Conservation (phyloP, 2,797 vertebrate genomes). For the Hoplostethus mediterraneus region DNA sequence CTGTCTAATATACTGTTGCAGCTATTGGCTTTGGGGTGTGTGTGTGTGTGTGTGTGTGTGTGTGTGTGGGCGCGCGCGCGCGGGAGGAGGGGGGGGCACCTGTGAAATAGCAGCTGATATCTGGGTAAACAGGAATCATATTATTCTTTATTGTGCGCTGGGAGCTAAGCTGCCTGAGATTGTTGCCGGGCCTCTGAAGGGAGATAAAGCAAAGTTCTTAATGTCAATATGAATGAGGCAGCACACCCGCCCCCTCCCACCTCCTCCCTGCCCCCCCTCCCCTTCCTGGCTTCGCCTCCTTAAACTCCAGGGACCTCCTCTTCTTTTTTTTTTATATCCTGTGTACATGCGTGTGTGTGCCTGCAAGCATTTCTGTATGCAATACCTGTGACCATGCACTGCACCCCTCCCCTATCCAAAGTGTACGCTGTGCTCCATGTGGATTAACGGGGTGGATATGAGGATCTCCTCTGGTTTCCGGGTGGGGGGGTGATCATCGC, state of each 20-base stretch:
- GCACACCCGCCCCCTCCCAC: constrained; percentile 17
- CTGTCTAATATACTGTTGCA: constrained; percentile 88
- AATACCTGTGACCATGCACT: background rate
- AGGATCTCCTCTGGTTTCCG: background rate
- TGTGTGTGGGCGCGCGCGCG: no score
- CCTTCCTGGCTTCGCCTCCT: background rate
- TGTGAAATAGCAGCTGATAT: constrained; percentile 92
- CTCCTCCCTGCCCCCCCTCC: constrained; percentile 40
- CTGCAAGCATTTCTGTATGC: constrained; percentile 51
- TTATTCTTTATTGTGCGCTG: constrained; percentile 91
- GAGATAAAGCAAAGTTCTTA: constrained; percentile 92
- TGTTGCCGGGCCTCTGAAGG: constrained; percentile 81
- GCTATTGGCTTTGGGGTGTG: constrained; percentile 82
- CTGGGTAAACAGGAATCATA: constrained; percentile 94
- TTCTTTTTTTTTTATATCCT: constrained; percentile 86
- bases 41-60: no score
- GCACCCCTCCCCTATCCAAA: background rate
- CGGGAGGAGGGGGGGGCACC: constrained; percentile 33
- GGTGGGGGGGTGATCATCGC: background rate
- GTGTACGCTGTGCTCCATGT: background rate
- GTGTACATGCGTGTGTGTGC: constrained; percentile 61
- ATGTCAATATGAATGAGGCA: constrained; percentile 90
- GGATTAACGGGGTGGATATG: background rate
- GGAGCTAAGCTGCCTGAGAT: constrained; percentile 82
- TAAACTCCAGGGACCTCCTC: constrained; percentile 64